A percentile compares a stretch with the other conserved stretches of the same genome.
Conservation (phyloP, 2,888 invertebrate genomes). For the Hofmannophila pseudospretella region DNA sequence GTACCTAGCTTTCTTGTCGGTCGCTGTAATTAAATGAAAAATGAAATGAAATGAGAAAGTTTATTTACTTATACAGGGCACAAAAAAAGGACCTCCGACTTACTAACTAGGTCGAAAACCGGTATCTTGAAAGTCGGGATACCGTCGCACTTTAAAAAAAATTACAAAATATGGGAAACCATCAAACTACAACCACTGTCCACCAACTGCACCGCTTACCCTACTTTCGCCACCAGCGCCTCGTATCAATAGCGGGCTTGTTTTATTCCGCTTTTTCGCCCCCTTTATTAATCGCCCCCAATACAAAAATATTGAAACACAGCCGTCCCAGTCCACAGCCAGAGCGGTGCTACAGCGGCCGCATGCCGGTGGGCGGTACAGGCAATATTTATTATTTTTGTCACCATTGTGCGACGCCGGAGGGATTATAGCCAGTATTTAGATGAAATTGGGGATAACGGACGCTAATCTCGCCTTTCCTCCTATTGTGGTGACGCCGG, state of each 20-base stretch:
- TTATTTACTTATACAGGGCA: no score
- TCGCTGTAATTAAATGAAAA: no score
- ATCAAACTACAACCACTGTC: not conserved
- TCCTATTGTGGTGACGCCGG: conserved; percentile 38
- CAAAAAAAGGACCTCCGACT: no score
- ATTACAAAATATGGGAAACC: not conserved
- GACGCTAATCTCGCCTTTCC: conserved; percentile 61
- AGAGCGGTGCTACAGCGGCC: conserved; percentile 18
- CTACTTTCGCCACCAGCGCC: not conserved
- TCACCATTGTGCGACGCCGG: conserved; percentile 62
- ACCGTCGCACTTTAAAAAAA: no score
- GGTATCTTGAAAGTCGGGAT: no score
- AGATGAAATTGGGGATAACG: conserved; percentile 77
- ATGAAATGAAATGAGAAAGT: no score
- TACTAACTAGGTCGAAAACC: no score
- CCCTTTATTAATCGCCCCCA: conserved; percentile 60
- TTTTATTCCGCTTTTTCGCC: conserved; percentile 51
- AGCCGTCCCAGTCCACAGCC: conserved; percentile 18
- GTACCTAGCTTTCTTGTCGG: no score
- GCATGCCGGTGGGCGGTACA: conserved; percentile 54
- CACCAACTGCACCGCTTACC: not conserved
- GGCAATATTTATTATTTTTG: conserved; percentile 75
- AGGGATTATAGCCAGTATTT: conserved; percentile 71
- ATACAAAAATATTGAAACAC: conserved; percentile 67
- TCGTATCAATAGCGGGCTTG: conserved; percentile 58